A percentile compares a stretch with the other conserved stretches of the same genome.
Conservation (phyloP, 2,888 invertebrate genomes). For the Fragum sueziense region DNA sequence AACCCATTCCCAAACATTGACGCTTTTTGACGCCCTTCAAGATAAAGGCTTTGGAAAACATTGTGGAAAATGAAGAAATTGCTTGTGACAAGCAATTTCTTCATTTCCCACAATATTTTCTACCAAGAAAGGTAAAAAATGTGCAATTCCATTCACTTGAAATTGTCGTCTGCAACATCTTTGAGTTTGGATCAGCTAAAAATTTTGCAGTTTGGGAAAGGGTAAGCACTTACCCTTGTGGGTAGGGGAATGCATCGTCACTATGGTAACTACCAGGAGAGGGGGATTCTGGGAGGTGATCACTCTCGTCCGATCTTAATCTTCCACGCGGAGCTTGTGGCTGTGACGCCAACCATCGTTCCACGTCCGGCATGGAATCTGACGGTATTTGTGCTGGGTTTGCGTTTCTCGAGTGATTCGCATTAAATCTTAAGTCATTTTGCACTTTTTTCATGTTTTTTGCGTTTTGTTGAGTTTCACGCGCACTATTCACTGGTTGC, state of each 20-base stretch:
- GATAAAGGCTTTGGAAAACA: too few species aligned
- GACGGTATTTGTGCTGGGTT: slow-evolving; percentile 44
- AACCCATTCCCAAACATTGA: too few species aligned
- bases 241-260: slow-evolving; percentile 67
- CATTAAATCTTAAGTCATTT: slow-evolving; percentile 24
- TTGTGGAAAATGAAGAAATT: too few species aligned
- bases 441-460: slow-evolving; percentile 25
- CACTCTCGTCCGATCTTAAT: slow-evolving; percentile 53
- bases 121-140: too few species aligned
- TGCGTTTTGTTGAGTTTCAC: not conserved
- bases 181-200: too few species aligned
- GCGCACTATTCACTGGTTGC: not conserved
- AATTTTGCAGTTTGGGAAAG: too few species aligned
- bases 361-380: slow-evolving; percentile 57
- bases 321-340: slow-evolving; percentile 50
- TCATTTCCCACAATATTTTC: too few species aligned
- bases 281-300: slow-evolving; percentile 64
- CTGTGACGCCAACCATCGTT: slow-evolving; percentile 55
- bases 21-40: too few species aligned
- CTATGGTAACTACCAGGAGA: slow-evolving; percentile 74
- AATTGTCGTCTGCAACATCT: too few species aligned
- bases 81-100: too few species aligned
- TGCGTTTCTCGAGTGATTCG: not conserved
- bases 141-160: too few species aligned
- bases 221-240: slow-evolving; percentile 49